A percentile compares a stretch with the other conserved stretches of the same genome.
Evolutionary conservation across 2,888 invertebrate species (phyloP).

Genomic region (Notodonta ziczac): DNA sequence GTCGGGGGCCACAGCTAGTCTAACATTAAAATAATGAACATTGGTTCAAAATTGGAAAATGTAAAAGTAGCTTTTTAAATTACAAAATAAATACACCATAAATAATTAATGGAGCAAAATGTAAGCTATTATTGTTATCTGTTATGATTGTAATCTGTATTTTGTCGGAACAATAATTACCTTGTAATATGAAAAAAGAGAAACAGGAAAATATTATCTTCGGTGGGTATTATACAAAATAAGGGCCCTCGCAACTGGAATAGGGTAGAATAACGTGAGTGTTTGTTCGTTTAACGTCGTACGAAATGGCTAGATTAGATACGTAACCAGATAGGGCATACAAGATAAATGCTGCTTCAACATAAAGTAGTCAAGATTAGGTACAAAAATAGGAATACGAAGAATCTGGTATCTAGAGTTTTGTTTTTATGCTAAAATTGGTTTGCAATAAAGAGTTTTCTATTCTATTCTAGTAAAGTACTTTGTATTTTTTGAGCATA

Average conservation of each 20-base stretch:
- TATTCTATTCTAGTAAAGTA: too few relatives aligned
- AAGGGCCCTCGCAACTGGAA: background rate
- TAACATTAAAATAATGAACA: background rate
- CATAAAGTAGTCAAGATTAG: too few relatives aligned
- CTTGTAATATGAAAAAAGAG: constrained; percentile 21
- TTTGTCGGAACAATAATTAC: constrained; percentile 28
- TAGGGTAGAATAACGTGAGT: background rate
- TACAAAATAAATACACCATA: background rate
- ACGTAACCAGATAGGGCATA: too few relatives aligned
- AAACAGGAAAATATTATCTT: constrained; percentile 19
- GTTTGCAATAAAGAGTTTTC: too few relatives aligned
- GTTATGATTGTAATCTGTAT: constrained; percentile 22
- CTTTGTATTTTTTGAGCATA: too few relatives aligned
- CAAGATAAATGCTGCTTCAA: too few relatives aligned
- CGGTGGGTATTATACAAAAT: constrained; percentile 12
- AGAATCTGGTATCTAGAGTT: too few relatives aligned
- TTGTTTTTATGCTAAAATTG: too few relatives aligned
- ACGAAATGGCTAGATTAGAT: too few relatives aligned
- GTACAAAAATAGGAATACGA: too few relatives aligned
- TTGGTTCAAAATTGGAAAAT: background rate
- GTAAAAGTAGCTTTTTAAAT: background rate
- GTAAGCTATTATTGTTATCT: background rate
- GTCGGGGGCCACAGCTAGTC: too few relatives aligned
- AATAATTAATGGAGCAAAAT: background rate
- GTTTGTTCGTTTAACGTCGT: background rate